phyloP scores from a whole-genome alignment of 1,140 invertebrate species.

The Drosophila yakuba region DNA sequence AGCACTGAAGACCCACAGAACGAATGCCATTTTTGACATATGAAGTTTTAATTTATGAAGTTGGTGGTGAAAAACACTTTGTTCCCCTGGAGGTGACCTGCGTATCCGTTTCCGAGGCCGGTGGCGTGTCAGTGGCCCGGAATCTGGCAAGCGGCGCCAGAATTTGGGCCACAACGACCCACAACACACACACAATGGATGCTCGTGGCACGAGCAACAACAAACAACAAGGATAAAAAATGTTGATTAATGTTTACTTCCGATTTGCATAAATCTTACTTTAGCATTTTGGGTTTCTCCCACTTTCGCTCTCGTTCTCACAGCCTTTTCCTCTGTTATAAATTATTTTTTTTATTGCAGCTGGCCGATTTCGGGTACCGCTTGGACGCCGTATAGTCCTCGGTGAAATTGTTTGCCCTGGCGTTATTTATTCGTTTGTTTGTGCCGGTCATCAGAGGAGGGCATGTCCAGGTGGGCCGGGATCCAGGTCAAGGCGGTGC shows the following conservation, averaged over 20 bases:
- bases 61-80: constrained; percentile 42
- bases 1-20: not conserved
- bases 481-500: constrained; percentile 58
- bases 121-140: constrained; percentile 58
- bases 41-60: constrained; percentile 80
- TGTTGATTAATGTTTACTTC: constrained; percentile 84
- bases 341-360: constrained; percentile 79
- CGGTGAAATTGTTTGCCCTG: constrained; percentile 54
- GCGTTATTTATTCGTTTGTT: constrained; percentile 67
- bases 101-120: constrained; percentile 45
- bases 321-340: constrained; percentile 60
- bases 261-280: constrained; percentile 84
- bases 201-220: constrained; percentile 32
- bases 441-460: constrained; percentile 33
- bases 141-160: constrained; percentile 65
- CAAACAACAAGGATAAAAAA: constrained; percentile 58
- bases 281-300: constrained; percentile 63
- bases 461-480: constrained; percentile 8
- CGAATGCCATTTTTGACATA: constrained; percentile 64
- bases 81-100: constrained; percentile 28
- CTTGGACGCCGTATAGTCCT: constrained; percentile 44
- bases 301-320: not conserved
- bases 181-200: constrained; percentile 28
- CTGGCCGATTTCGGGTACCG: constrained; percentile 19
- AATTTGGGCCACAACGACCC: constrained; percentile 50